Evolutionary conservation across 2,113 vertebrate species (phyloP).

Genomic region (Pitta sordida): DNA sequence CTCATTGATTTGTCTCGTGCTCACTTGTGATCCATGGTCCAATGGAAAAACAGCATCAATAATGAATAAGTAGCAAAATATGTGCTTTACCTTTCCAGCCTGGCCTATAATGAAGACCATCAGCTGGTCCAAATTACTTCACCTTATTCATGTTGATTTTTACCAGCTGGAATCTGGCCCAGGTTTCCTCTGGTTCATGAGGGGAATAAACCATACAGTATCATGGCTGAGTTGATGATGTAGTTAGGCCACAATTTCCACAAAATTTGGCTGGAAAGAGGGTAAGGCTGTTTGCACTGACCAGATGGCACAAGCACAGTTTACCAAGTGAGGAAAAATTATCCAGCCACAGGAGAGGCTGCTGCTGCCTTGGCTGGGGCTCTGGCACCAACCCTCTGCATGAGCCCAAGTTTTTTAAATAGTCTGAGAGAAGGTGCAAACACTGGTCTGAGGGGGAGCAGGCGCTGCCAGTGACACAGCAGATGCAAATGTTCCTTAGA

Average conservation of each 20-base stretch:
- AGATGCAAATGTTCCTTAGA: conserved; percentile 38
- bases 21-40: not conserved
- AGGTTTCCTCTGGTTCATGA: not conserved
- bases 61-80: not conserved
- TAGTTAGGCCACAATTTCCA: not conserved
- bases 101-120: not conserved
- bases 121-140: not conserved
- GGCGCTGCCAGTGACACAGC: conserved; percentile 37
- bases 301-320: not conserved
- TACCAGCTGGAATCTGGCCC: not conserved
- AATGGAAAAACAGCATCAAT: not conserved
- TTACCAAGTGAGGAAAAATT: not conserved
- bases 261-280: not conserved
- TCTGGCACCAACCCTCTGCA: not conserved
- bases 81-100: not conserved
- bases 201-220: not conserved
- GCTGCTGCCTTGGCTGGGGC: not conserved
- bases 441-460: not conserved
- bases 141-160: not conserved
- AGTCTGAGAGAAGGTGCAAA: not conserved
- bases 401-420: not conserved
- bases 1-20: not conserved
- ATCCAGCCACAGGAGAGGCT: not conserved
- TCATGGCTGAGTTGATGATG: not conserved
- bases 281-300: not conserved